Evolutionary conservation across 53 echinoderm and acorn worm species (phyloP), one percentile per base, ranked within the genome.

Genomic region (Arbacia lixula): DNA sequence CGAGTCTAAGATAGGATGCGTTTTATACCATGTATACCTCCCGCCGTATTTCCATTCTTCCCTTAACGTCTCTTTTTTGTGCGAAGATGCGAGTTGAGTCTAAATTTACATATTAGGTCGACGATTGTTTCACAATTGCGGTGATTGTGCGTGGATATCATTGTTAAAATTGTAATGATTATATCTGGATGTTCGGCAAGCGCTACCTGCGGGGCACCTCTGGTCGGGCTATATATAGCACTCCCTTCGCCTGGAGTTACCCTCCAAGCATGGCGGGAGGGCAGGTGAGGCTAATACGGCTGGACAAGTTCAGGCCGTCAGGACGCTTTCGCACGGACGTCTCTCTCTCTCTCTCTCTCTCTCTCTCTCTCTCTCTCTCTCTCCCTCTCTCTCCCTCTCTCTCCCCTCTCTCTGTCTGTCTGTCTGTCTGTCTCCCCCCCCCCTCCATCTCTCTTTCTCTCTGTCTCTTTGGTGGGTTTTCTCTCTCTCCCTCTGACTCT

Each of bases 61-160:
- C 40, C 69, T 69, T 69, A 43, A 41, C n/a, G n/a, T n/a, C n/a
- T n/a, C n/a, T 9, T 69, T 69, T 69, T 17, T 19, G 69, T 69
- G 26, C 43, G 17, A 28, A n/a, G n/a, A n/a, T n/a, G n/a, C n/a
- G n/a, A n/a, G n/a, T n/a, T n/a, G n/a, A n/a, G 43, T 69, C 69
- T 69, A 69, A 43, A 69, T 69, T 69, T 69, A 69, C 41, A n/a
- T 12, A 12, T 43, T 43, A 26, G 42, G 11, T n/a, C n/a, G n/a
- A 33, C 42, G 42, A 69, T 69, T 69, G 69, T 69, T 69, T 69
- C 36, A 66, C 69, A 69, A 36, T 69, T 69, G 69, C 69, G 69
- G 69, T 69, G 39, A 43, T 4, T 35, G 66, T 38, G 37, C 27
- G 32, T 60, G 31, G 28, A 28, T 60, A 31, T 27, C 10, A 8